Evolutionary conservation across 2,888 invertebrate genomes (phyloP).

Genomic region (Terebella lapidaria): DNA sequence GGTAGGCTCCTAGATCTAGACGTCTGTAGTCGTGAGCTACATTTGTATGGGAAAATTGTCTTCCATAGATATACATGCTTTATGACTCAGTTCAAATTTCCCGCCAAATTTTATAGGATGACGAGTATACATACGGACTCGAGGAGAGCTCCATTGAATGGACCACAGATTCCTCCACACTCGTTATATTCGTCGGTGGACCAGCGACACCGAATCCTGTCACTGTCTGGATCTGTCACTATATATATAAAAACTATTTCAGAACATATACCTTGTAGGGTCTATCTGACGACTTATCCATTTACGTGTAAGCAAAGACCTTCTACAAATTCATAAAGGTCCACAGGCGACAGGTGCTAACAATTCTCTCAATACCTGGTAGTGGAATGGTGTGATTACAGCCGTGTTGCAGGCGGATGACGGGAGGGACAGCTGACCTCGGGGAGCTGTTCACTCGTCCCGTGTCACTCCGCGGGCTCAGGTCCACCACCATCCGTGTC

Average conservation of each 20-base stretch:
- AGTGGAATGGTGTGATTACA: conserved; percentile 6
- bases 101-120: background rate
- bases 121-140: conserved; percentile 5
- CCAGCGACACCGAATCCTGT: conserved; percentile 11
- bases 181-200: conserved; percentile 2
- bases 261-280: too few species aligned
- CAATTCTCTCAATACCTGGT: too few species aligned
- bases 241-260: too few species aligned
- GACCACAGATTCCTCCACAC: conserved; percentile 11
- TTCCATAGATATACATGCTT: too few species aligned
- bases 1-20: too few species aligned
- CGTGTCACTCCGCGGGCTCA: conserved; percentile 7
- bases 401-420: conserved; percentile 7
- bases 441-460: conserved; percentile 7
- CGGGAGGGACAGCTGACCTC: conserved; percentile 4
- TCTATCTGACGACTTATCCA: too few species aligned
- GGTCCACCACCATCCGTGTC: conserved; percentile 6
- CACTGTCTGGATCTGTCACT: conserved; percentile 13
- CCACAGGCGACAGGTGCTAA: too few species aligned
- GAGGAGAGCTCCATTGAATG: background rate
- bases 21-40: too few species aligned
- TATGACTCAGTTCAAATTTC: background rate
- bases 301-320: too few species aligned
- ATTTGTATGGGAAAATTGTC: too few species aligned
- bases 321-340: too few species aligned